phyloP scores from a whole-genome alignment of 2,797 vertebrate species.

The Odontamblyopus rebecca region DNA sequence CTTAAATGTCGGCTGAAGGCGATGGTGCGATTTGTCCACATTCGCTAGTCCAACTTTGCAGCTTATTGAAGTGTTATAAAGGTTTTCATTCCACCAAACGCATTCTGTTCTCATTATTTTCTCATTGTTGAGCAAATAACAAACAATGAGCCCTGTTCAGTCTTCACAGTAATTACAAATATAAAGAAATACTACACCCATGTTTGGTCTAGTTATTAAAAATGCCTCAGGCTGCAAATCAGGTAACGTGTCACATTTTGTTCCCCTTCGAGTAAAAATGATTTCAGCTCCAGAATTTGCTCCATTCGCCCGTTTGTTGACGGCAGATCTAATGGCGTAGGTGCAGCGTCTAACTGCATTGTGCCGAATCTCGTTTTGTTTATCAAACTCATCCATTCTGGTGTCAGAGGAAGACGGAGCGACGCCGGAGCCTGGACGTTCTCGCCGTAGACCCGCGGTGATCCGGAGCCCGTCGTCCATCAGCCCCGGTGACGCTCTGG shows the following conservation, averaged over 20 bases:
- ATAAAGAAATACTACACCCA: too few relatives aligned
- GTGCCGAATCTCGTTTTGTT: not conserved
- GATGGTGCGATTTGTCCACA: too few relatives aligned
- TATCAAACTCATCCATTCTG: not conserved
- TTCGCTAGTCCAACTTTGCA: too few relatives aligned
- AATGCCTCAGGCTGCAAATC: too few relatives aligned
- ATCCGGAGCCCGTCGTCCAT: slow-evolving; percentile 20
- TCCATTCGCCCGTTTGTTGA: not conserved
- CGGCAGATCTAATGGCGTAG: not conserved
- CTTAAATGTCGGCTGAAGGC: too few relatives aligned
- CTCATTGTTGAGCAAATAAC: too few relatives aligned
- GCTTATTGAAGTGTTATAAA: too few relatives aligned
- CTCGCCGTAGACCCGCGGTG: not conserved
- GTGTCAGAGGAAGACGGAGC: not conserved
- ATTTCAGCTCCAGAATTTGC: not conserved
- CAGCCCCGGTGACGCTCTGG: slow-evolving; percentile 19
- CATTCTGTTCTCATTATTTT: too few relatives aligned
- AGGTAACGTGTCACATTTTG: not conserved
- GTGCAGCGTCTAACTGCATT: not conserved
- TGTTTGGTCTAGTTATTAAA: too few relatives aligned
- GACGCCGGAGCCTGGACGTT: not conserved
- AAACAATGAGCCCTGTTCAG: too few relatives aligned
- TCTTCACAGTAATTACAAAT: too few relatives aligned
- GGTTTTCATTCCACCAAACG: too few relatives aligned
- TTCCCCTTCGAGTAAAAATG: not conserved